A percentile compares a stretch with the other conserved stretches of the same genome.
phyloP scores from a whole-genome alignment of 2,113 vertebrate species.

The Donacobius atricapilla region DNA sequence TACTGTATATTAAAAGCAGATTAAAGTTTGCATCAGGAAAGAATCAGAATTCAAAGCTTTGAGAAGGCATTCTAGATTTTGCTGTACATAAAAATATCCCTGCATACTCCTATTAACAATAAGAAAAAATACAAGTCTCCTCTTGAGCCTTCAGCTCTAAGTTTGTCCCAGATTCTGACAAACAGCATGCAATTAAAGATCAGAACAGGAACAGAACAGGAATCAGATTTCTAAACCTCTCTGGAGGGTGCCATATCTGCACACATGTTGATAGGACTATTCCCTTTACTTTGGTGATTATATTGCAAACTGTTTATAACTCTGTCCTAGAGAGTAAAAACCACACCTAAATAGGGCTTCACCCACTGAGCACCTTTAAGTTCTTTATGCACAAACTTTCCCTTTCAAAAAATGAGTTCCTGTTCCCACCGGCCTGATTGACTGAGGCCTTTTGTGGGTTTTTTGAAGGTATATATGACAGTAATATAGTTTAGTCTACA shows the following conservation, averaged over 20 bases:
- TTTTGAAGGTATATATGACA: neutral
- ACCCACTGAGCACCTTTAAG: neutral
- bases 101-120: neutral
- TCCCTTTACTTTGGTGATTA: neutral
- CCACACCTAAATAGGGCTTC: neutral
- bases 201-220: neutral
- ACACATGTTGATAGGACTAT: neutral
- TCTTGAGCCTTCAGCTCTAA: neutral
- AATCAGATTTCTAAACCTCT: neutral
- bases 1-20: neutral
- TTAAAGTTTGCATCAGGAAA: neutral
- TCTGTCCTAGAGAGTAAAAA: neutral
- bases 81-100: neutral
- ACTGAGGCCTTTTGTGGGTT: neutral
- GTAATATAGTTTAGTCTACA: neutral
- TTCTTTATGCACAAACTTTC: neutral
- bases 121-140: neutral
- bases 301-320: neutral
- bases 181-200: neutral
- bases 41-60: neutral
- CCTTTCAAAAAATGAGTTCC: neutral
- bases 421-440: neutral
- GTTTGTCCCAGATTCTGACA: neutral
- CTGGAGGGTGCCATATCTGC: neutral
- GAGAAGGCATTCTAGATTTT: neutral